Evolutionary conservation across 2,797 vertebrate genomes (phyloP), one percentile per base, ranked within the genome.

Genomic region (Agapornis canus): DNA sequence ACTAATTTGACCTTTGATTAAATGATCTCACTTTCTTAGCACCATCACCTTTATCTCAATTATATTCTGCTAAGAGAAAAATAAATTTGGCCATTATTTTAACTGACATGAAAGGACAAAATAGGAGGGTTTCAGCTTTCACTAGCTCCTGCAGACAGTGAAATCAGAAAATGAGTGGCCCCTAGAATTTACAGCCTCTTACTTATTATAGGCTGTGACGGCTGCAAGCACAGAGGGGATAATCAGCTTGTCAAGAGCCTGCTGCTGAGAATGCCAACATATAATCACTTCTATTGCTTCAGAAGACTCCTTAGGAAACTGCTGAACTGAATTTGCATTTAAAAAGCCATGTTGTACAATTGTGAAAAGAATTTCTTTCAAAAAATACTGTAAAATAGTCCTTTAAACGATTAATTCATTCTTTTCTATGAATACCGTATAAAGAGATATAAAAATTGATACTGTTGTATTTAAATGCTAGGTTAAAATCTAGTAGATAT

Each of bases 241-340:
- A 97, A 98, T 98, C 95, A 96, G 90, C 92, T 96, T 97, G 97
- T 97, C 97, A 97, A 96, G 89, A 95, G 70, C 60, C 76, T 88
- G 77, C 89, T 1, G 5, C 94, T 82, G 95, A 94, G 95, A 98
- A 97, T 97, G 92, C 92, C 96, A 97, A 92, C 90, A 95, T 84
- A 89, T 95, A 97, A 98, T 96, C 96, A 80, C 60, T 87, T 93
- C 57, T 63, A 61, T 84, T 89, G 84, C 94, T 92, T 89, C 73
- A 71, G 89, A 93, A 95, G 86, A 78, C 70, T 92, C 90, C 95
- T 96, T 86, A 95, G 90, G 63, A 96, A 96, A 79, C 73, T 22
- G 7, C 60, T 63, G 54, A 77, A 77, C 35, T 86, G 77, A 76
- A 97, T 97, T 98, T 97, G 82, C 88, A 97, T 97, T 97, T 97